These are phyloP conservation scores for Lacerta bilineata DNA, from an alignment of 2,797 vertebrate species.

Conservation along the genomic window DNA sequence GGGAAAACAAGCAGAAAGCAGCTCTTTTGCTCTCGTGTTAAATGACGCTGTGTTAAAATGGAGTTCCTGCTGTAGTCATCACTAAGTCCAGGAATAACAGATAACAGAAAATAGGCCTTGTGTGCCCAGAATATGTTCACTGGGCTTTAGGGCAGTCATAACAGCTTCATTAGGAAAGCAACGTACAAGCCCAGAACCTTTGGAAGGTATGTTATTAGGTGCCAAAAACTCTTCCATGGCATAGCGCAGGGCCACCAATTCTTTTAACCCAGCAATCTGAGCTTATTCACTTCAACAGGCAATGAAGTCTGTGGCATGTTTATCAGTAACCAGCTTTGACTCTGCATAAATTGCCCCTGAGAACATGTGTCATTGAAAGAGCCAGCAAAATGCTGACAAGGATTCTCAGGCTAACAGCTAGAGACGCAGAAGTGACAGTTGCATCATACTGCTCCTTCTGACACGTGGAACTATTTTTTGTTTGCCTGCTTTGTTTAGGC, in stretches of 20 bases:
- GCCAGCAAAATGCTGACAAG: slow-evolving; percentile 8
- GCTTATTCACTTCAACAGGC: not conserved
- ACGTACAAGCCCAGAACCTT: not conserved
- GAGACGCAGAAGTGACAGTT: not conserved
- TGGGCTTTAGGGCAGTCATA: not conserved
- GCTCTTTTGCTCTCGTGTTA: not conserved
- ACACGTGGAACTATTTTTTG: not conserved
- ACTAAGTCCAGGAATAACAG: slow-evolving; percentile 8
- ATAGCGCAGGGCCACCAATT: not conserved
- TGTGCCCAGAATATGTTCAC: slow-evolving; percentile 4
- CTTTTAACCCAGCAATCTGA: not conserved
- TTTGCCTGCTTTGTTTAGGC: not conserved
- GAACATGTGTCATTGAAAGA: slow-evolving; percentile 23
- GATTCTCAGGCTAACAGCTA: slow-evolving; percentile 2
- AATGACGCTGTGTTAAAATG: slow-evolving; percentile 17
- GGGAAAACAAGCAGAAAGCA: not conserved
- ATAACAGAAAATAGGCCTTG: slow-evolving; percentile 2
- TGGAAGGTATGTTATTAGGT: not conserved
- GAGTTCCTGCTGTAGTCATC: slow-evolving; percentile 1
- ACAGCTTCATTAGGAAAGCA: slow-evolving; percentile 14
- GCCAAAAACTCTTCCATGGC: not conserved
- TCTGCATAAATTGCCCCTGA: slow-evolving; percentile 20
- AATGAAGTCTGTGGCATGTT: not conserved
- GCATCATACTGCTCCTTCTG: not conserved
- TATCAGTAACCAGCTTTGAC: not conserved